Percentiles rank a stretch among this genome's conserved stretches.
Conservation (phyloP, 1,140 invertebrate species). For the Monochamus saltuarius region DNA sequence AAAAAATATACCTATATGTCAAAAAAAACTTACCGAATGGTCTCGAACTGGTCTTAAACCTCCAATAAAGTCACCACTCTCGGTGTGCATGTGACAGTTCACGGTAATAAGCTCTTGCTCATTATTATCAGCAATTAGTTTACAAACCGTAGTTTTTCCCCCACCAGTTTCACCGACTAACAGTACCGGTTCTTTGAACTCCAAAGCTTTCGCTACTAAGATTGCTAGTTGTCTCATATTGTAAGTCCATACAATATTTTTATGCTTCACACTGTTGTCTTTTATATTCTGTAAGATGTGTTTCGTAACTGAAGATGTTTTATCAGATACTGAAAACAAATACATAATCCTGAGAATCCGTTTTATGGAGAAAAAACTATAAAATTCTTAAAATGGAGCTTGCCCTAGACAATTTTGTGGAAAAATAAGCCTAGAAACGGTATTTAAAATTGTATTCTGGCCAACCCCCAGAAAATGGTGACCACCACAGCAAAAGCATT, state of each 20-base stretch:
- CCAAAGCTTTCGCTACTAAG: conserved; percentile 85
- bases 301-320: conserved; percentile 77
- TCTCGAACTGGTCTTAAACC: conserved; percentile 88
- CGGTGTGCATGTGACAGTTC: conserved; percentile 99
- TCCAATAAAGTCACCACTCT: conserved; percentile 96
- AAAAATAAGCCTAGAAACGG: no score
- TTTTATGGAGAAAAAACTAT: background rate
- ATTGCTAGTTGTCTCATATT: conserved; percentile 89
- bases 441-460: no score
- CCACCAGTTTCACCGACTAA: conserved; percentile 98
- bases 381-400: background rate
- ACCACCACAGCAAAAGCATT: no score
- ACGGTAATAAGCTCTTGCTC: conserved; percentile 71
- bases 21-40: conserved; percentile 50
- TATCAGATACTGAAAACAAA: conserved; percentile 56
- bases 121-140: conserved; percentile 75
- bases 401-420: no score
- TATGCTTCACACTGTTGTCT: conserved; percentile 60
- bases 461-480: no score
- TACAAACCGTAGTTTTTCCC: conserved; percentile 97
- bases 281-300: conserved; percentile 69
- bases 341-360: background rate
- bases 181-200: conserved; percentile 92
- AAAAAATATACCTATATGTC: conserved; percentile 23
- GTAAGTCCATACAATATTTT: conserved; percentile 91